phyloP scores from a whole-genome alignment of 2,113 vertebrate species.

The Empidonax alnorum region DNA sequence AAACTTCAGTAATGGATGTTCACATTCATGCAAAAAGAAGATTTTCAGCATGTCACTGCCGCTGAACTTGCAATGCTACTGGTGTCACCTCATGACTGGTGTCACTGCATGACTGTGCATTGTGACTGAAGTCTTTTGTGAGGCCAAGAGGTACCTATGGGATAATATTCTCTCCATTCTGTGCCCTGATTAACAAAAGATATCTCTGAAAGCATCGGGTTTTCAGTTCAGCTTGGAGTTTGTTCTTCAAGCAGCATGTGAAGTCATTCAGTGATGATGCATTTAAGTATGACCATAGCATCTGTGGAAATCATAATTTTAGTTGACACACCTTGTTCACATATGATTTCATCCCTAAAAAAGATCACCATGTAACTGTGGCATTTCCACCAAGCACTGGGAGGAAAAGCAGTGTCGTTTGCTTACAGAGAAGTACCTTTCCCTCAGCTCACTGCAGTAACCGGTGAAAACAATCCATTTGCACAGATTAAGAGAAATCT shows the following conservation, averaged over 20 bases:
- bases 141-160: neutral
- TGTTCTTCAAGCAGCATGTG: neutral
- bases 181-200: neutral
- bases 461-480: neutral
- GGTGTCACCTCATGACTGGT: neutral
- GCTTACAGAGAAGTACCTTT: neutral
- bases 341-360: accelerated
- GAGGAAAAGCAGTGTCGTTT: neutral
- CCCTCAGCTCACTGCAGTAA: neutral
- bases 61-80: neutral
- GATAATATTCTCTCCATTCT: neutral
- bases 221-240: neutral
- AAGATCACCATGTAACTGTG: neutral
- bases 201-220: neutral
- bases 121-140: neutral
- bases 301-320: neutral
- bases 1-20: neutral
- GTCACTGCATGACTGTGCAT: neutral
- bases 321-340: neutral
- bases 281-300: neutral
- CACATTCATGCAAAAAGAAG: neutral
- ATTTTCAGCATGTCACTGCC: neutral
- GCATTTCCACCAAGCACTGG: neutral
- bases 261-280: neutral
- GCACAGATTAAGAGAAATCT: neutral